Percentiles rank a stretch among this genome's conserved stretches.
phyloP scores from a whole-genome alignment of 2,797 vertebrate genomes.

The Melanotaenia pygmaea region DNA sequence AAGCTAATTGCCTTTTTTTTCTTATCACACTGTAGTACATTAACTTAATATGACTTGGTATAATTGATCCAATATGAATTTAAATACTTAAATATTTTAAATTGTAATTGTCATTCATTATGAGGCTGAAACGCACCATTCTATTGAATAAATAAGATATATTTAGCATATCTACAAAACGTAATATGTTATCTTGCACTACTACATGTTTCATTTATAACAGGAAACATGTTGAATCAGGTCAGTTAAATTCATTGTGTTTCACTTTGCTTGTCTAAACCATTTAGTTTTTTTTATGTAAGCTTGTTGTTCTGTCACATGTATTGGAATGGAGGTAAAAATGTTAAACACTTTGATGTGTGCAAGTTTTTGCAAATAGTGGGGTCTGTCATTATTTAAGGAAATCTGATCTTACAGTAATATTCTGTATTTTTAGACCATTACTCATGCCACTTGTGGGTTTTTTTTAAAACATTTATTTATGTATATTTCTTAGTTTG shows the following conservation, averaged over 20 bases:
- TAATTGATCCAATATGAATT: neutral
- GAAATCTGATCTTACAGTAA: neutral
- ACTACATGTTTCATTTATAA: neutral
- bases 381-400: neutral
- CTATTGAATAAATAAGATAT: neutral
- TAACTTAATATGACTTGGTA: neutral
- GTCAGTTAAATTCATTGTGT: neutral
- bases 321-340: neutral
- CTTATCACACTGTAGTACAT: neutral
- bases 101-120: neutral
- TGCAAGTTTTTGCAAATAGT: neutral
- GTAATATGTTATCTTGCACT: neutral
- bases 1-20: neutral
- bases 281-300: neutral
- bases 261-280: neutral
- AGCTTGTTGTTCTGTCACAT: neutral
- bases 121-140: neutral
- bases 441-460: neutral
- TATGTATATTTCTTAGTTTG: conserved; percentile 77
- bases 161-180: neutral
- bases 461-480: neutral
- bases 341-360: neutral
- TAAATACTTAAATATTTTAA: neutral
- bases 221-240: neutral
- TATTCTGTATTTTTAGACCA: neutral